Evolutionary conservation across 2,888 invertebrate species (phyloP), one percentile per base, ranked within the genome.

Genomic region (Drosophila demipolita): DNA sequence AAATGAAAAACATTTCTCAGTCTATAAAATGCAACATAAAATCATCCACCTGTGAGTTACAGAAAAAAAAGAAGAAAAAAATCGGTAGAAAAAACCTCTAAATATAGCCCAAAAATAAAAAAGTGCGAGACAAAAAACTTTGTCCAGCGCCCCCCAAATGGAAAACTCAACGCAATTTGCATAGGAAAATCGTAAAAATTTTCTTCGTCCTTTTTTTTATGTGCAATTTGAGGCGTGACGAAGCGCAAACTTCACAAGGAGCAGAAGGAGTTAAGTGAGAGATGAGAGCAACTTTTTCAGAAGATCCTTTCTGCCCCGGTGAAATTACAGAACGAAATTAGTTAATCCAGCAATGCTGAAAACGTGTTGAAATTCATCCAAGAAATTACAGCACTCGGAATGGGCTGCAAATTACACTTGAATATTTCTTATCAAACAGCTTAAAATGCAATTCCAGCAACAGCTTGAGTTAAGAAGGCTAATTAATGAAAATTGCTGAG

Each of bases 141-240:
- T 48, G 38, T 57, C 53, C 67, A 23, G 52, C 26, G 6, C 35
- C 66, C 63, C 40, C 35, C 9, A 17, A 1, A 50, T 63, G 52
- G 17, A 17, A 50, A 26, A 35, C 17, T 49, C 52, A 23, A 20
- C 32, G 29, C 72, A 87, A 85, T 85, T 85, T 89, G 84, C 84
- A 85, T 85, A 87, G 81, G 42, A 85, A 85, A 53, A 89, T 87
- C 84, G 84, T 85, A 89, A 85, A 85, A 87, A 80, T 75, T 58
- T 61, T 52, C 64, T 59, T 62, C 29, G 42, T 54, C 71, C 60
- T 64, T 36, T 40, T 75, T 78, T 58, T 55, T 55, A 69, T 71
- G 64, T 80, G 74, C 83, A 87, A 80, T 78, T 89, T 66, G 36
- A 69, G 78, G 82, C 84, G 87, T 85, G 89, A 83, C 87, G 71